Evolutionary conservation across 1,140 invertebrate genomes (phyloP).

Genomic region (Drosophila triauraria): DNA sequence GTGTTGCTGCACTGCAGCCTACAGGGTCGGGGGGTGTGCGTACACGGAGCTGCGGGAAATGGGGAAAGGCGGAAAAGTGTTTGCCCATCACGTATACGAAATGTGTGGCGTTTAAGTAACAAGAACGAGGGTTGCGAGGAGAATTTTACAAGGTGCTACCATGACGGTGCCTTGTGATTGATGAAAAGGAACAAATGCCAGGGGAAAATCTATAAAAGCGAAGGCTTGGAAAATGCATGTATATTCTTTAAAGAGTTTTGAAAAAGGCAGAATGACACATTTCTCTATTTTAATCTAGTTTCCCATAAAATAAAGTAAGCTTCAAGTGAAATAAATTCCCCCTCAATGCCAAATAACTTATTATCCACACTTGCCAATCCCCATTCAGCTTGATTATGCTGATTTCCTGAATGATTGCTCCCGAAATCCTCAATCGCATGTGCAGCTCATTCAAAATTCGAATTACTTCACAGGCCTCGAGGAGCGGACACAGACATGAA

Average conservation of each 20-base stretch:
- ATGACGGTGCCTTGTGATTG: neutral
- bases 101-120: slow-evolving; percentile 50
- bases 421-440: slow-evolving; percentile 24
- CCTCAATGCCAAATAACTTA: neutral
- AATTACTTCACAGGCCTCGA: slow-evolving; percentile 41
- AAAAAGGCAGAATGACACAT: too few relatives aligned
- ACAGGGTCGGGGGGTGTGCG: slow-evolving; percentile 15
- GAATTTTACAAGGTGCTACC: neutral
- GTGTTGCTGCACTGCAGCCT: slow-evolving; percentile 61
- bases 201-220: too few relatives aligned
- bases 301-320: too few relatives aligned
- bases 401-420: slow-evolving; percentile 9
- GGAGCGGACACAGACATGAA: slow-evolving; percentile 5
- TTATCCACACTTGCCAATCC: slow-evolving; percentile 1
- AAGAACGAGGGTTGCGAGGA: slow-evolving; percentile 8
- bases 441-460: slow-evolving; percentile 40
- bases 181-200: too few relatives aligned
- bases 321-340: neutral
- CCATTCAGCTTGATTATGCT: neutral
- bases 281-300: too few relatives aligned
- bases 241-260: too few relatives aligned
- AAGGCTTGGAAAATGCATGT: too few relatives aligned
- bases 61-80: slow-evolving; percentile 25
- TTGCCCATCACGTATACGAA: slow-evolving; percentile 48
- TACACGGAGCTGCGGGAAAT: slow-evolving; percentile 1